A percentile compares a stretch with the other conserved stretches of the same genome.
Evolutionary conservation across 2,888 invertebrate species (phyloP).

Genomic region (Empis stercorea): DNA sequence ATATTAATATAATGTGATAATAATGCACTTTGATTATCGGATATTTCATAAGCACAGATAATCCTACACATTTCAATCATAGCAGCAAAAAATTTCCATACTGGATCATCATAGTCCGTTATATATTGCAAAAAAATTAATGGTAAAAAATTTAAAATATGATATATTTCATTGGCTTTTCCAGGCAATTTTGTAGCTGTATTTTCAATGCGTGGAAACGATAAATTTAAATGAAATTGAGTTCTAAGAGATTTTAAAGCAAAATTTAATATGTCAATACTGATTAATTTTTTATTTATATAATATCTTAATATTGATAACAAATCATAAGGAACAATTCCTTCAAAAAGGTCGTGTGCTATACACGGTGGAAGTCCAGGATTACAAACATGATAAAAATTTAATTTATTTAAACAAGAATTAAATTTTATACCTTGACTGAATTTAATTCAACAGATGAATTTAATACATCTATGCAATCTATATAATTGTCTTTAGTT

Average conservation of each 20-base stretch:
- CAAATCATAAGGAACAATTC: conserved; percentile 17
- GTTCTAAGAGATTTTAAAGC: not conserved
- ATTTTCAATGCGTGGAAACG: conserved; percentile 4
- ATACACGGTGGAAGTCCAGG: too few species aligned
- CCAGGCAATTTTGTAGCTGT: conserved; percentile 3
- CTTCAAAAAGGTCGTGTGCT: conserved; percentile 3
- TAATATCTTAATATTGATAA: conserved; percentile 14
- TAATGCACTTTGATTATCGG: not conserved
- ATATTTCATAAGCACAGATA: conserved; percentile 4
- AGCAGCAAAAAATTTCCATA: conserved; percentile 6
- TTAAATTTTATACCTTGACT: too few species aligned
- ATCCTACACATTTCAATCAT: conserved; percentile 7
- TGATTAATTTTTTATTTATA: not conserved
- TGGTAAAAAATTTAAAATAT: conserved; percentile 4
- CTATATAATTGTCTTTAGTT: too few species aligned
- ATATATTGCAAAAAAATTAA: conserved; percentile 2
- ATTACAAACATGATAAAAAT: too few species aligned
- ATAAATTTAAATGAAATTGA: conserved; percentile 1
- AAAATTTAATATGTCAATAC: conserved; percentile 2
- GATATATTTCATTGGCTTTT: conserved; percentile 5
- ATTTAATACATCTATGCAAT: too few species aligned
- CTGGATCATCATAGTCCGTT: not conserved
- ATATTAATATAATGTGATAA: conserved; percentile 4
- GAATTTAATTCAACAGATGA: too few species aligned
- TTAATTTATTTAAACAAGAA: too few species aligned